A percentile compares a stretch with the other conserved stretches of the same genome.
phyloP scores from a whole-genome alignment of 2,113 vertebrate species.

The Seriola quinqueradiata region DNA sequence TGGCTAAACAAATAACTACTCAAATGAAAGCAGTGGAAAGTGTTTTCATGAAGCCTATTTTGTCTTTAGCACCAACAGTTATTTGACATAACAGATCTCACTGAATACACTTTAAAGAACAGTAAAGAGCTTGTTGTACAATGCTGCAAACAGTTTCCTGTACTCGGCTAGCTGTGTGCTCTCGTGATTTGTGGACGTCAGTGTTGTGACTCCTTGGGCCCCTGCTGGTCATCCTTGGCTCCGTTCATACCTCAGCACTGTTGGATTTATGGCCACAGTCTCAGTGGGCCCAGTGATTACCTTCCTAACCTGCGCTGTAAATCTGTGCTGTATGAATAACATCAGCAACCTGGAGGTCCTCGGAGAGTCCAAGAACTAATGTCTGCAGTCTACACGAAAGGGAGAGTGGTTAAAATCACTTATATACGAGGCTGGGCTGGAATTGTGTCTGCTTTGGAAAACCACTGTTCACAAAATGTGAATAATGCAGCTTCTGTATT shows the following conservation, averaged over 20 bases:
- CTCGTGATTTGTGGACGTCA: constrained; percentile 45
- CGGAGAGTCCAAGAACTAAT: constrained; percentile 9
- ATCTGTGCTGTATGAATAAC: constrained; percentile 41
- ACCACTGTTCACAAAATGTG: constrained; percentile 31
- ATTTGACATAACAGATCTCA: neutral
- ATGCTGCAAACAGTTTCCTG: constrained; percentile 1
- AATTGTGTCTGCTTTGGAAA: constrained; percentile 34
- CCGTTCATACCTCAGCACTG: constrained; percentile 87
- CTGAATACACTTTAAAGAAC: neutral
- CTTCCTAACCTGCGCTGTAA: constrained; percentile 84
- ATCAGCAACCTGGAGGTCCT: constrained; percentile 28
- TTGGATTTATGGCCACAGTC: constrained; percentile 84
- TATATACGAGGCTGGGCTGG: constrained; percentile 31
- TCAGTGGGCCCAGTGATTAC: constrained; percentile 85
- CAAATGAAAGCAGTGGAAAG: neutral
- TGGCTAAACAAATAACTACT: neutral
- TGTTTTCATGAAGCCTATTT: neutral
- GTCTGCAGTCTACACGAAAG: constrained; percentile 19
- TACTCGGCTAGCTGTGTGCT: neutral
- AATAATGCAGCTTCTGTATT: constrained; percentile 32
- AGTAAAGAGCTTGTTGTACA: neutral
- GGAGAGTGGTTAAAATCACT: constrained; percentile 31
- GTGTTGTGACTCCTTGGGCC: constrained; percentile 52
- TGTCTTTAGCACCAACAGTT: neutral
- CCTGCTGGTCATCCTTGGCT: constrained; percentile 84